phyloP scores from a whole-genome alignment of 2,888 invertebrate species.

The Tillus elongatus region DNA sequence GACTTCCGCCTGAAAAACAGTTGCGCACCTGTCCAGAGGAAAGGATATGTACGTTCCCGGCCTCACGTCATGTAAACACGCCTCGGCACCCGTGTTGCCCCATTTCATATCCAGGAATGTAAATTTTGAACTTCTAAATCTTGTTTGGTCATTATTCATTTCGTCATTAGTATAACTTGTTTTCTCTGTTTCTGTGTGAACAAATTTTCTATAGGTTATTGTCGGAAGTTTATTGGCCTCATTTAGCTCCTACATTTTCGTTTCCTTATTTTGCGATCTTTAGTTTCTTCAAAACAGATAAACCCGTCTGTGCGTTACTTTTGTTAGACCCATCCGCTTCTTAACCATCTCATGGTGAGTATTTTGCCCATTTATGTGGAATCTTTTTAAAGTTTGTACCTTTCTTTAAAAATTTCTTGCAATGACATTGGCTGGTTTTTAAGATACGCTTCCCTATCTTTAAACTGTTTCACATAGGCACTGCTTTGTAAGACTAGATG shows the following conservation, averaged over 20 bases:
- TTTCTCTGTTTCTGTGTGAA: slow-evolving; percentile 29
- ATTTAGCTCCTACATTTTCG: slow-evolving; percentile 15
- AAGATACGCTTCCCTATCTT: slow-evolving; percentile 72
- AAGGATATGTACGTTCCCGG: too few species aligned
- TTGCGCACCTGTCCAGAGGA: too few species aligned
- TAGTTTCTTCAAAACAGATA: slow-evolving; percentile 65
- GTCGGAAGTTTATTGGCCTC: slow-evolving; percentile 17
- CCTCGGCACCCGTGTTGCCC: slow-evolving; percentile 53
- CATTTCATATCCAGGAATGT: slow-evolving; percentile 77
- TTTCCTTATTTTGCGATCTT: slow-evolving; percentile 42
- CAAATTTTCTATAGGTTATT: slow-evolving; percentile 30
- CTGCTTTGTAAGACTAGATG: too few species aligned
- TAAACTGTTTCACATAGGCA: slow-evolving; percentile 52
- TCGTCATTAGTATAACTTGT: slow-evolving; percentile 15
- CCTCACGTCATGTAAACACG: too few species aligned
- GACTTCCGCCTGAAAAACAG: too few species aligned
- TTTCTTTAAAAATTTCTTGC: slow-evolving; percentile 38
- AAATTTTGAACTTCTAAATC: slow-evolving; percentile 59
- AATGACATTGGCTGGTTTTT: slow-evolving; percentile 59
- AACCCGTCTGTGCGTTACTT: slow-evolving; percentile 67
- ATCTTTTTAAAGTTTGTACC: slow-evolving; percentile 53
- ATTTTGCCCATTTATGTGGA: slow-evolving; percentile 76
- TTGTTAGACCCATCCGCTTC: slow-evolving; percentile 68
- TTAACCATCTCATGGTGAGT: slow-evolving; percentile 67
- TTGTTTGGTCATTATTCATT: slow-evolving; percentile 37